Evolutionary conservation across 1,140 invertebrate genomes (phyloP).

Genomic region (Hetaerina americana): DNA sequence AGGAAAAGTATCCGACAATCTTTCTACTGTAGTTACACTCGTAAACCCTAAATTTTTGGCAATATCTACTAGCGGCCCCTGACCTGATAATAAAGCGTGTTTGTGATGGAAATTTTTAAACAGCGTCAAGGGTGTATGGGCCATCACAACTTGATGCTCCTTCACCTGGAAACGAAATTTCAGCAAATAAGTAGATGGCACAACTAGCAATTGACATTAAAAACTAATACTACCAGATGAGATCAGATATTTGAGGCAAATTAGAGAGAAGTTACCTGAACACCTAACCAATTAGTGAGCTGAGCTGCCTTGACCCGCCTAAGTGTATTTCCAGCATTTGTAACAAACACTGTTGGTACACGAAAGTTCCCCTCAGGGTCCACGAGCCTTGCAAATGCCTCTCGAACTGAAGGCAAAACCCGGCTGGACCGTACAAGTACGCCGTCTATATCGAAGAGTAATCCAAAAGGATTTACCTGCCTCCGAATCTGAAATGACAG

Average conservation of each 20-base stretch:
- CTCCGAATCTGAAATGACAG: no score
- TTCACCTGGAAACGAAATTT: constrained; percentile 27
- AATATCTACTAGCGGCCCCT: constrained; percentile 49
- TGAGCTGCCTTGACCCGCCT: constrained; percentile 46
- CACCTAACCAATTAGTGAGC: constrained; percentile 45
- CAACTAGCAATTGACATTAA: not conserved
- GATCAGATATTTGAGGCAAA: no score
- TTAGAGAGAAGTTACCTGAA: no score
- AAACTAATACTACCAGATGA: no score
- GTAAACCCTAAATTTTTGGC: constrained; percentile 51
- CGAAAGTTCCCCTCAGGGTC: constrained; percentile 41
- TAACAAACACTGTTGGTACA: constrained; percentile 56
- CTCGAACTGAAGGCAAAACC: constrained; percentile 45
- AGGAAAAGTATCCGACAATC: constrained; percentile 46
- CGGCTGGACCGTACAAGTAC: constrained; percentile 51
- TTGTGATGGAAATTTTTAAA: constrained; percentile 51
- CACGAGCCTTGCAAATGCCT: constrained; percentile 38
- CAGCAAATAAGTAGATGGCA: not conserved
- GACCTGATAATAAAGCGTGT: constrained; percentile 52
- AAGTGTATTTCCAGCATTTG: constrained; percentile 49
- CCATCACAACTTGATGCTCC: constrained; percentile 55
- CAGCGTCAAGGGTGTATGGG: constrained; percentile 53
- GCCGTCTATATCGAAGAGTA: constrained; percentile 61
- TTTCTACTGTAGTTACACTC: constrained; percentile 46
- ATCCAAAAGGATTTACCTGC: no score